These are phyloP conservation scores for Hemistola chrysoprasaria DNA, from an alignment of 2,888 invertebrate species.

Conservation along the genomic window DNA sequence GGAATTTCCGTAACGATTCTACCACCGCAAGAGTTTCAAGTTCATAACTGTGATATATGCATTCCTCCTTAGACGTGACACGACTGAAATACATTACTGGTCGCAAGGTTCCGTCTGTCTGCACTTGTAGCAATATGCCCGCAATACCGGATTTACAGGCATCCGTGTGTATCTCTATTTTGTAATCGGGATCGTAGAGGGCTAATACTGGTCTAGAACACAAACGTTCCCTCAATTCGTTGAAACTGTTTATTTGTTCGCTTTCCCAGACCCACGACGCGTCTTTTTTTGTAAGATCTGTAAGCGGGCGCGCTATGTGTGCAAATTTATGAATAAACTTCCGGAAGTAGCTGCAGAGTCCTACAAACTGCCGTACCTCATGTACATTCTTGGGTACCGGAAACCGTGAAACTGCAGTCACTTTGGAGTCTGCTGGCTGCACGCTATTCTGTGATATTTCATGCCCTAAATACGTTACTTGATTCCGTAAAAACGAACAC, in stretches of 20 bases:
- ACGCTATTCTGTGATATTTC: too few species aligned
- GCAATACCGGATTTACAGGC: conserved; percentile 35
- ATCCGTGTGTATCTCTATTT: conserved; percentile 32
- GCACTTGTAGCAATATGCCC: conserved; percentile 46
- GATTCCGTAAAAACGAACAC: conserved; percentile 5
- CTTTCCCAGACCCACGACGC: conserved; percentile 2
- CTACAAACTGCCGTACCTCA: conserved; percentile 8
- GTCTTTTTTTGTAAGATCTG: background rate
- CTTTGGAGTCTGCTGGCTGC: too few species aligned
- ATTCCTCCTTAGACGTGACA: conserved; percentile 28
- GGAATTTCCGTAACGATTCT: conserved; percentile 41
- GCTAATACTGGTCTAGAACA: conserved; percentile 26
- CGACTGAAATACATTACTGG: conserved; percentile 31
- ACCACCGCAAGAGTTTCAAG: conserved; percentile 36
- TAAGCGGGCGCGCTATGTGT: background rate
- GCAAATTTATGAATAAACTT: conserved; percentile 7
- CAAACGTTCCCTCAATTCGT: conserved; percentile 26
- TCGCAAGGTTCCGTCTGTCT: conserved; percentile 12
- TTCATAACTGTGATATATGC: conserved; percentile 42
- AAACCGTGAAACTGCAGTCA: background rate
- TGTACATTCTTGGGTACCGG: conserved; percentile 1
- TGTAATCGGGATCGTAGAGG: conserved; percentile 29
- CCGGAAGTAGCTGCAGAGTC: conserved; percentile 8
- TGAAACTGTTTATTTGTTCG: background rate
- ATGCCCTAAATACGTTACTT: conserved; percentile 9